A percentile compares a stretch with the other conserved stretches of the same genome.
These are phyloP conservation scores for Enoplosus armatus DNA, from an alignment of 2,797 vertebrate genomes.

Conservation along the genomic window DNA sequence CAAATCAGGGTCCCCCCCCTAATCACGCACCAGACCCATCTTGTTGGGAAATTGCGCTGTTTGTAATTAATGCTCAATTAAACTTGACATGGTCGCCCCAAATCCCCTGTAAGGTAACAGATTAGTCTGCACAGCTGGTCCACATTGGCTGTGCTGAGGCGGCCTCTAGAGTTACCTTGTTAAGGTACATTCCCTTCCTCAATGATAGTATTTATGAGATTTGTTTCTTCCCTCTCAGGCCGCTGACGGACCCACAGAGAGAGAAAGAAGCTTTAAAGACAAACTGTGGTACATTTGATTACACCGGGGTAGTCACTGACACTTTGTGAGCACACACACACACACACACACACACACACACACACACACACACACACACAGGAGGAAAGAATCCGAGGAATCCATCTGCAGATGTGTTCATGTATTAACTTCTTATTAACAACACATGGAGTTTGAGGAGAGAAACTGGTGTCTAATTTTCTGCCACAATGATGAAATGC, in stretches of 20 bases:
- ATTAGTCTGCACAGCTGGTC: slow-evolving; percentile 84
- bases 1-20: slow-evolving; percentile 51
- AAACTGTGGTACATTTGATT: slow-evolving; percentile 73
- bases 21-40: slow-evolving; percentile 64
- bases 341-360: slow-evolving; percentile 37
- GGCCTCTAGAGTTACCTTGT: slow-evolving; percentile 79
- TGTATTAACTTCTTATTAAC: slow-evolving; percentile 72
- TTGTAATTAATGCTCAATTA: slow-evolving; percentile 85
- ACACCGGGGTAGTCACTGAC: slow-evolving; percentile 67
- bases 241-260: slow-evolving; percentile 34
- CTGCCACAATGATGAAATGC: slow-evolving; percentile 12
- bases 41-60: slow-evolving; percentile 74
- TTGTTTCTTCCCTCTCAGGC: slow-evolving; percentile 67
- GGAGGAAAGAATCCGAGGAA: slow-evolving; percentile 60
- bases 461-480: slow-evolving; percentile 24
- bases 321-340: slow-evolving; percentile 37
- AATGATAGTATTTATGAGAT: slow-evolving; percentile 80
- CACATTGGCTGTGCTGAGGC: slow-evolving; percentile 68
- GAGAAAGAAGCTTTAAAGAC: slow-evolving; percentile 33
- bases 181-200: slow-evolving; percentile 75
- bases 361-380: slow-evolving; percentile 23
- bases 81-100: slow-evolving; percentile 75
- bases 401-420: slow-evolving; percentile 65
- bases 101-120: slow-evolving; percentile 80
- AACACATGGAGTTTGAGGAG: slow-evolving; percentile 68